These are phyloP conservation scores for Priocnemis perturbator DNA, from an alignment of 2,888 invertebrate genomes.

Conservation along the genomic window DNA sequence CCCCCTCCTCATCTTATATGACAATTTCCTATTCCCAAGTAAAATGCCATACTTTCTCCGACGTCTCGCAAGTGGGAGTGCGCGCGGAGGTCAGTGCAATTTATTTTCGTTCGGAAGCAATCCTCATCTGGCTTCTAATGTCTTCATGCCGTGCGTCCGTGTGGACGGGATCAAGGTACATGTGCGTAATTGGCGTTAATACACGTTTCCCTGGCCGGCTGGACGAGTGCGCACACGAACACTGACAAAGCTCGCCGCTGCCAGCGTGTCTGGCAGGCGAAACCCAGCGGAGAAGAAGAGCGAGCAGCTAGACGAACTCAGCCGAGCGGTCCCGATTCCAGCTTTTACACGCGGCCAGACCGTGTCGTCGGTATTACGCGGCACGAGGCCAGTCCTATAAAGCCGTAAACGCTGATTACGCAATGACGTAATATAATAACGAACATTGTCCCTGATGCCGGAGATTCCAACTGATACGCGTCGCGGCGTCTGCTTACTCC, in stretches of 20 bases:
- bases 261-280: conserved; percentile 57
- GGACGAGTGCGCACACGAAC: conserved; percentile 6
- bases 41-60: too few species aligned
- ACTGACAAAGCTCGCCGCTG: conserved; percentile 40
- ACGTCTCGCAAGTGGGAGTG: too few species aligned
- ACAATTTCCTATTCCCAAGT: too few species aligned
- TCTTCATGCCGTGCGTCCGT: background rate
- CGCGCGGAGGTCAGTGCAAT: too few species aligned
- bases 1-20: too few species aligned
- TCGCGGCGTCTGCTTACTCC: conserved; percentile 36
- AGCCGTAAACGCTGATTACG: conserved; percentile 54
- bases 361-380: conserved; percentile 10
- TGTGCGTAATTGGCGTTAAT: background rate
- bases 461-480: conserved; percentile 43
- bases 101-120: too few species aligned
- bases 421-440: conserved; percentile 56
- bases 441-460: conserved; percentile 43
- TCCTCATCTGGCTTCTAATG: too few species aligned
- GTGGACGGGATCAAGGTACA: background rate
- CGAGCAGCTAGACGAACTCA: conserved; percentile 23
- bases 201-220: background rate
- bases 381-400: conserved; percentile 42
- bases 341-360: conserved; percentile 1
- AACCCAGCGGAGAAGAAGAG: conserved; percentile 23
- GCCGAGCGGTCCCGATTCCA: conserved; percentile 5